A percentile compares a stretch with the other conserved stretches of the same genome.
These are phyloP conservation scores for Stenopsyche tienmushanensis DNA, from an alignment of 1,140 invertebrate species.

Conservation along the genomic window DNA sequence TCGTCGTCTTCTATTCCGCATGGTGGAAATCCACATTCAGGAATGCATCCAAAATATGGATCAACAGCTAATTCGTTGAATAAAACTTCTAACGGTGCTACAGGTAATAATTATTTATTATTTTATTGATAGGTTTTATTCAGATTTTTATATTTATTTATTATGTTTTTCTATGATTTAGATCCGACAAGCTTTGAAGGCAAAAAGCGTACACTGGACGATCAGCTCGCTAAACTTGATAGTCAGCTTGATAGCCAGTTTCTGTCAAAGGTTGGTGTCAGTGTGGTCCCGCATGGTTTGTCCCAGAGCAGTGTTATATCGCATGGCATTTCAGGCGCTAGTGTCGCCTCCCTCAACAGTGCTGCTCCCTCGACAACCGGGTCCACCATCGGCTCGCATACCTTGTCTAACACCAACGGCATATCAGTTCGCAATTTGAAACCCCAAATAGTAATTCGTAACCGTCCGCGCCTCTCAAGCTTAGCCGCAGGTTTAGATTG, in stretches of 20 bases:
- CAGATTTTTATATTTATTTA: background rate
- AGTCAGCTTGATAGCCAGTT: conserved; percentile 63
- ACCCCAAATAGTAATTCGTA: conserved; percentile 17
- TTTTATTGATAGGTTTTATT: background rate
- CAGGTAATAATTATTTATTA: conserved; percentile 16
- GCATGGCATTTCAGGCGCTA: conserved; percentile 34
- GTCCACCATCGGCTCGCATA: conserved; percentile 14
- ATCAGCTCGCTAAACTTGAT: conserved; percentile 80
- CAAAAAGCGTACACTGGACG: conserved; percentile 74
- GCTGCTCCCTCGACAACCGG: conserved; percentile 27
- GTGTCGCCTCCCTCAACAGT: conserved; percentile 35
- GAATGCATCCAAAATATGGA: conserved; percentile 36
- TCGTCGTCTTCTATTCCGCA: conserved; percentile 50
- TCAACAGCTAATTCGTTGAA: conserved; percentile 39
- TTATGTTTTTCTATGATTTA: conserved; percentile 9
- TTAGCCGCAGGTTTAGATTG: conserved; percentile 29
- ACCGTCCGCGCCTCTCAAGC: conserved; percentile 23
- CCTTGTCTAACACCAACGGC: conserved; percentile 5
- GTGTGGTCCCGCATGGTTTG: conserved; percentile 52
- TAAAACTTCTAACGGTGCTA: conserved; percentile 20
- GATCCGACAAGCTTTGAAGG: conserved; percentile 61
- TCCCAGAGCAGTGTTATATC: conserved; percentile 51
- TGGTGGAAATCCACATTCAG: conserved; percentile 10
- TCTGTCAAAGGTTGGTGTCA: conserved; percentile 67
- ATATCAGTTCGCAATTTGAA: conserved; percentile 11